Evolutionary conservation across 2,888 invertebrate genomes (phyloP), one percentile per base, ranked within the genome.

Genomic region (Leptopterna dolabrata): DNA sequence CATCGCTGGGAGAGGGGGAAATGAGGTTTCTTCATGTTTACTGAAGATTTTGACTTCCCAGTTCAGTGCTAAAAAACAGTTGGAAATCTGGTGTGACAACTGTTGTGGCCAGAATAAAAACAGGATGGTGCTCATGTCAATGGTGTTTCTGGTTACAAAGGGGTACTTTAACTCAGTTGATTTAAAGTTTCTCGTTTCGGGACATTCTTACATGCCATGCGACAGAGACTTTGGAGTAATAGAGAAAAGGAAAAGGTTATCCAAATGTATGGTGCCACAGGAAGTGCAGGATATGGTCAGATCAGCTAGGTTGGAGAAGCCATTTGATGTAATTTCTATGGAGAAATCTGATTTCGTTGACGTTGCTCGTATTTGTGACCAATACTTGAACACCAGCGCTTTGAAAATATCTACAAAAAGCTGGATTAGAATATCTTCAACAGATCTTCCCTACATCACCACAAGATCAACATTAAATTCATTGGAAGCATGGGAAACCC

Each of bases 51-150:
- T 51, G 29, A 83, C 19, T 19, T 43, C 43, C 7, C 43, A 43
- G 43, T 43, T 43, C 47, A 47, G 6, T 47, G 13, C 47, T 7
- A 87, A 88, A 87, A 76, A 76, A 78, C 76, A 88, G 2, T 27
- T 89, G 24, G 41, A 81, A 19, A 87, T 89, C 19, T 90, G 88
- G 88, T 88, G 89, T 51, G 89, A 89, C 47, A 90, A 90, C 88
- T 90, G 89, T 55, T 82, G 89, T 19, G 90, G 90, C 0, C 90
- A 90, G 86, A 90, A 90, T 71, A 87, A 90, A 45, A 91, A 91
- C 45, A 90, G 91, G 87, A 89, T 90, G 91, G 89, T 91, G 0
- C 27, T 91, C 11, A 76, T 76, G 76, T n/a, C n/a, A n/a, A 51
- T 9, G 51, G 51, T 51, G 51, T 51, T 88, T 86, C 71, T 70